phyloP scores from a whole-genome alignment of 2,797 vertebrate genomes.

The Masticophis lateralis region DNA sequence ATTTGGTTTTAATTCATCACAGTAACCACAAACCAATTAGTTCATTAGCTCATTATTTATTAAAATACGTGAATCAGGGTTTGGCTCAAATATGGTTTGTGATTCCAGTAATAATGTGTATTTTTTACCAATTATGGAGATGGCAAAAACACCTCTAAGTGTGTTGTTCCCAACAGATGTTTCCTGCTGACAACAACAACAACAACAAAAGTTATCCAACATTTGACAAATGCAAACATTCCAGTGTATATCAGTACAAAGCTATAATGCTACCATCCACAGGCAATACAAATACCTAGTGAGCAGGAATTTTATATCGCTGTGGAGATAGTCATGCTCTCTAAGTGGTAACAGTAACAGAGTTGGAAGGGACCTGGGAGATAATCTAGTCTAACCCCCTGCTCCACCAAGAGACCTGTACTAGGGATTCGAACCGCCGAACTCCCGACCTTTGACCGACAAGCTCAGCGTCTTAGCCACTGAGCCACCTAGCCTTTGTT shows the following conservation, averaged over 20 bases:
- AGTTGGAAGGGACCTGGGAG: too few species aligned
- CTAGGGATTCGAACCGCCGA: too few species aligned
- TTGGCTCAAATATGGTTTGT: background rate
- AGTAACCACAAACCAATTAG: background rate
- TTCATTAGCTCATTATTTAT: background rate
- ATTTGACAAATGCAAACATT: background rate
- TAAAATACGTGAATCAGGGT: background rate
- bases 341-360: background rate
- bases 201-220: background rate
- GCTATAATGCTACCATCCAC: background rate
- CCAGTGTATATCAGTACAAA: background rate
- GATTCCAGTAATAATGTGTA: background rate
- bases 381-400: too few species aligned
- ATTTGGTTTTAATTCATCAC: background rate
- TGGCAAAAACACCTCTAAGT: background rate
- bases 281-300: background rate
- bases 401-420: too few species aligned
- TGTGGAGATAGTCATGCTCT: background rate
- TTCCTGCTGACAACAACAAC: background rate
- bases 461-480: too few species aligned
- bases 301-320: background rate
- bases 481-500: background rate
- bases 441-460: too few species aligned
- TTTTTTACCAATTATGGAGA: background rate
- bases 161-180: background rate